Conservation (phyloP, 2,797 vertebrate genomes). For the Myotis planiceps region DNA sequence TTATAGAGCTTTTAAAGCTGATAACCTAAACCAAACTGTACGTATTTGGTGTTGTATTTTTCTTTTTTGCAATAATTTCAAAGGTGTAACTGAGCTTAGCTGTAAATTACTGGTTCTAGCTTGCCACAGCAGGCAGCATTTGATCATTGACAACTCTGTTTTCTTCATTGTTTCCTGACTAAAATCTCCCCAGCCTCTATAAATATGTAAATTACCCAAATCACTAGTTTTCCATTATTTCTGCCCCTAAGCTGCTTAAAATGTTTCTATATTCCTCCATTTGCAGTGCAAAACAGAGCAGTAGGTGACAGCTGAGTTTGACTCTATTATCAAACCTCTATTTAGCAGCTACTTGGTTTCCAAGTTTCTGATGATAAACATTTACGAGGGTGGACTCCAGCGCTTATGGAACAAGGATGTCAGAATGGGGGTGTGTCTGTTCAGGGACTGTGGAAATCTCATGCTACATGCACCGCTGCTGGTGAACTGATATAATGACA, state of each 20-base stretch:
- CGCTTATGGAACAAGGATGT: background rate
- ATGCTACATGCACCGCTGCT: rapidly evolving
- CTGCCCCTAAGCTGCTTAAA: conserved; percentile 57
- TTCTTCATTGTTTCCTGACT: conserved; percentile 66
- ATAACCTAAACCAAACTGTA: conserved; percentile 45
- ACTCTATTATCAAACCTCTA: conserved; percentile 50
- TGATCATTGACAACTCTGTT: conserved; percentile 65
- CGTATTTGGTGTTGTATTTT: conserved; percentile 1
- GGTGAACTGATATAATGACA: conserved; percentile 3
- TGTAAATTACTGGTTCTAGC: conserved; percentile 77
- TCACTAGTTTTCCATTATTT: conserved; percentile 65
- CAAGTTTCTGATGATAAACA: conserved; percentile 48
- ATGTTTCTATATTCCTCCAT: conserved; percentile 65
- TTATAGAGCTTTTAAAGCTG: conserved; percentile 51
- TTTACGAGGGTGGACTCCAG: background rate
- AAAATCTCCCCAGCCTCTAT: conserved; percentile 51
- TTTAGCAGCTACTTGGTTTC: conserved; percentile 67
- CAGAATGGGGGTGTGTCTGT: background rate
- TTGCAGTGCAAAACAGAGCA: conserved; percentile 68
- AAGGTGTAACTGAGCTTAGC: conserved; percentile 77
- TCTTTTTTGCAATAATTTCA: conserved; percentile 57
- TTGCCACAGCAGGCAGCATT: conserved; percentile 52
- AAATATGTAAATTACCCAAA: conserved; percentile 65
- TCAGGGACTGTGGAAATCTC: background rate
- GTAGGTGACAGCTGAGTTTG: conserved; percentile 63